Conservation (phyloP, 1,140 invertebrate genomes). For the Sarcophaga bullata region DNA sequence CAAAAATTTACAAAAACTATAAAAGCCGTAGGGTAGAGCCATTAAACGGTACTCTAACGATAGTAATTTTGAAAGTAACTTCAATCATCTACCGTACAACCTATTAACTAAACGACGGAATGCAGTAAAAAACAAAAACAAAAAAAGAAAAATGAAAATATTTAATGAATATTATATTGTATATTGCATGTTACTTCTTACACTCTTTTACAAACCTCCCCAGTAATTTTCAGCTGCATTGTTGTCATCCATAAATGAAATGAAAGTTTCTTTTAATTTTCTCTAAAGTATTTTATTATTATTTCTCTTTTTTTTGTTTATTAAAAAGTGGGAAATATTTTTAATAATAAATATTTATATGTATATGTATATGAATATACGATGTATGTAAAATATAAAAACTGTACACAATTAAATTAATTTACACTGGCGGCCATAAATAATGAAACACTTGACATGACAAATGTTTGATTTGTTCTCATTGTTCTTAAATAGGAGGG, state of each 20-base stretch:
- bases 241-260: not conserved
- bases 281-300: not conserved
- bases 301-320: not conserved
- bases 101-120: too few species aligned
- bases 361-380: not conserved
- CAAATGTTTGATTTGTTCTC: not conserved
- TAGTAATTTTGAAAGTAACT: constrained; percentile 18
- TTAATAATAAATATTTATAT: not conserved
- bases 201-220: too few species aligned
- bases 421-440: constrained; percentile 36
- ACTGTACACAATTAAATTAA: constrained; percentile 27
- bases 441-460: constrained; percentile 36
- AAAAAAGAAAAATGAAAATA: not conserved
- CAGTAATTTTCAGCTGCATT: too few species aligned
- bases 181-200: too few species aligned
- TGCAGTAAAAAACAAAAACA: too few species aligned
- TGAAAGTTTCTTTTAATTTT: not conserved
- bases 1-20: not conserved
- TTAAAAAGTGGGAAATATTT: constrained; percentile 16
- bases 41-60: not conserved
- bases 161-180: not conserved
- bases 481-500: not conserved
- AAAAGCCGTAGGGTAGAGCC: not conserved
- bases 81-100: too few species aligned
- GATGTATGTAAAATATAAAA: constrained; percentile 1